phyloP scores from a whole-genome alignment of 2,888 invertebrate genomes.

The Lysandra bellargus region DNA sequence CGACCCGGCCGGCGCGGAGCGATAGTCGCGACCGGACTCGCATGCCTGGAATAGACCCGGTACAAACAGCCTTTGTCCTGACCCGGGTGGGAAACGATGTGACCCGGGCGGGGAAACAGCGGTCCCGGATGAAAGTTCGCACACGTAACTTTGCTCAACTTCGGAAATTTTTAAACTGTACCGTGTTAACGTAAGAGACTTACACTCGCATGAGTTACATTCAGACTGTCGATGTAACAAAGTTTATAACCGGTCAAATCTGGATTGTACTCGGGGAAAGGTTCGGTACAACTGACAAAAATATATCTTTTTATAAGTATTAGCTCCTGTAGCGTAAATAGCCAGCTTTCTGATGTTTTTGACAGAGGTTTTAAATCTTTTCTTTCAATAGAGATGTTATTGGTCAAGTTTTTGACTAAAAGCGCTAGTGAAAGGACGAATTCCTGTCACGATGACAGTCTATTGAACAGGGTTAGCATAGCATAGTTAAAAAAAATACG shows the following conservation, averaged over 20 bases:
- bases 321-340: too few relatives aligned
- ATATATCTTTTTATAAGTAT: background rate
- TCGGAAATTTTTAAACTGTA: conserved; percentile 7
- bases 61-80: background rate
- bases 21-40: conserved; percentile 41
- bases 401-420: too few relatives aligned
- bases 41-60: conserved; percentile 12
- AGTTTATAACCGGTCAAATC: background rate
- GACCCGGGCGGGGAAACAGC: conserved; percentile 7
- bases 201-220: background rate
- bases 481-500: too few relatives aligned
- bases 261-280: background rate
- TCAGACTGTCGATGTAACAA: background rate
- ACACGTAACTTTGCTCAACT: conserved; percentile 6
- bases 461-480: too few relatives aligned
- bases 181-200: background rate
- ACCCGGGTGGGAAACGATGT: background rate
- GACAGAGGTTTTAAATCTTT: too few relatives aligned
- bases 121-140: conserved; percentile 14
- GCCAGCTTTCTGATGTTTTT: too few relatives aligned
- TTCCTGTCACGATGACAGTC: too few relatives aligned
- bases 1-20: conserved; percentile 61
- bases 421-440: too few relatives aligned
- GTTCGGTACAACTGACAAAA: background rate
- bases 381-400: too few relatives aligned